A percentile compares a stretch with the other conserved stretches of the same genome.
Conservation (phyloP, 2,888 invertebrate genomes). For the Eristalinus aeneus region DNA sequence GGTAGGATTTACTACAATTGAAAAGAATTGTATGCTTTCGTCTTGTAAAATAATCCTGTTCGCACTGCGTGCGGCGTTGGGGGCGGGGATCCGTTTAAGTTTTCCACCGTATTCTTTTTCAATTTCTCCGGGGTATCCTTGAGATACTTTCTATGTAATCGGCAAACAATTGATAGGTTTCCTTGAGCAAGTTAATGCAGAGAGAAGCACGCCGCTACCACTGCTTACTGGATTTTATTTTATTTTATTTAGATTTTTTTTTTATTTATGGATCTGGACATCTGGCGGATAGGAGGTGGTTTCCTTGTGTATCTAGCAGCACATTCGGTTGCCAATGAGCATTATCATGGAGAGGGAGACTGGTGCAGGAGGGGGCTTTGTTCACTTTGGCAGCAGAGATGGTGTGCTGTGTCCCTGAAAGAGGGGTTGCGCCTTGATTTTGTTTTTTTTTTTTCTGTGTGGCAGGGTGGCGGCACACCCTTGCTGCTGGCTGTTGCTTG, state of each 20-base stretch:
- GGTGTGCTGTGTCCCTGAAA: constrained; percentile 2
- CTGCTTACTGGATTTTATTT: constrained; percentile 16
- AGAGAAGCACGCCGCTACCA: background rate
- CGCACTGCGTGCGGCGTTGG: background rate
- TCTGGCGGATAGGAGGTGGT: constrained; percentile 26
- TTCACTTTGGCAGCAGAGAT: constrained; percentile 2
- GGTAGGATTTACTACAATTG: constrained; percentile 35
- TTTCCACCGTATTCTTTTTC: background rate
- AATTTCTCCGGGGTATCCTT: background rate
- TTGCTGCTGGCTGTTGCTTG: constrained; percentile 13
- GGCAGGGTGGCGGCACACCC: too few species aligned
- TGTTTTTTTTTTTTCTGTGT: background rate
- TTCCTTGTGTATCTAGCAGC: background rate
- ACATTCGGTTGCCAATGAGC: background rate
- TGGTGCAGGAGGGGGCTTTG: background rate
- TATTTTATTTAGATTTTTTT: background rate
- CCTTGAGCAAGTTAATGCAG: constrained; percentile 34
- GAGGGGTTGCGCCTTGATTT: background rate
- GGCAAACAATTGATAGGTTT: constrained; percentile 61
- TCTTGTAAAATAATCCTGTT: constrained; percentile 1
- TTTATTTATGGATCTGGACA: constrained; percentile 64
- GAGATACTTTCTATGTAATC: constrained; percentile 44
- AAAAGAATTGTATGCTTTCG: constrained; percentile 50
- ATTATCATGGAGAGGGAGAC: too few species aligned
- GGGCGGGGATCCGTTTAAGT: constrained; percentile 17